Evolutionary conservation across 2,797 vertebrate species (phyloP).

Genomic region (Scleropages formosus): DNA sequence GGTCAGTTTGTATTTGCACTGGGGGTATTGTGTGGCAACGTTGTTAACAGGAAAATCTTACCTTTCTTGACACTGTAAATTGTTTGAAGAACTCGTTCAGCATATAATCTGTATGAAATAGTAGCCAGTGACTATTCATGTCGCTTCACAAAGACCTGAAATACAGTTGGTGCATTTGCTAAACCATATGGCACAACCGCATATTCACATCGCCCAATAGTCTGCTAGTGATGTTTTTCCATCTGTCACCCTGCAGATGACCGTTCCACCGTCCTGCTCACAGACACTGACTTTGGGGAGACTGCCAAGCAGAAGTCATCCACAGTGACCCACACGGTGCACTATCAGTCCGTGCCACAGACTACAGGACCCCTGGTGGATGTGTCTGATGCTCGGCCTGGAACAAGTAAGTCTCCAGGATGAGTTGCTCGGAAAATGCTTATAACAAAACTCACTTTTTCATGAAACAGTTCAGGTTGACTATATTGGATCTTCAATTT

Average conservation of each 20-base stretch:
- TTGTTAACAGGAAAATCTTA: too few relatives aligned
- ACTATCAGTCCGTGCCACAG: conserved; percentile 95
- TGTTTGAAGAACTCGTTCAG: too few relatives aligned
- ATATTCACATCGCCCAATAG: not conserved
- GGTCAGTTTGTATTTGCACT: too few relatives aligned
- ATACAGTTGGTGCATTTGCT: not conserved
- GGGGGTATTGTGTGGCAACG: too few relatives aligned
- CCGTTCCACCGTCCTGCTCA: conserved; percentile 92
- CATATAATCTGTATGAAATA: too few relatives aligned
- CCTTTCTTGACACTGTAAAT: too few relatives aligned
- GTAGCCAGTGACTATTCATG: too few relatives aligned
- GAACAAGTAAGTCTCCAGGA: conserved; percentile 84
- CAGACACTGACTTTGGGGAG: conserved; percentile 94
- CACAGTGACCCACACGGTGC: conserved; percentile 94
- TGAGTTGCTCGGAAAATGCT: not conserved
- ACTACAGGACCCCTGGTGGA: conserved; percentile 94
- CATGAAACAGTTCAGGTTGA: too few relatives aligned
- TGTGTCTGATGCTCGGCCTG: conserved; percentile 92
- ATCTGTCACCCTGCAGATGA: conserved; percentile 71
- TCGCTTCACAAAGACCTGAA: too few relatives aligned
- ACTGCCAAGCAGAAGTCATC: conserved; percentile 94
- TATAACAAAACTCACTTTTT: too few relatives aligned
- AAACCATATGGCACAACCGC: not conserved
- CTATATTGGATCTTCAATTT: too few relatives aligned
- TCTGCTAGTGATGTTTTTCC: too few relatives aligned